Conservation (phyloP, 2,888 invertebrate genomes). For the Plemyria rubiginata region DNA sequence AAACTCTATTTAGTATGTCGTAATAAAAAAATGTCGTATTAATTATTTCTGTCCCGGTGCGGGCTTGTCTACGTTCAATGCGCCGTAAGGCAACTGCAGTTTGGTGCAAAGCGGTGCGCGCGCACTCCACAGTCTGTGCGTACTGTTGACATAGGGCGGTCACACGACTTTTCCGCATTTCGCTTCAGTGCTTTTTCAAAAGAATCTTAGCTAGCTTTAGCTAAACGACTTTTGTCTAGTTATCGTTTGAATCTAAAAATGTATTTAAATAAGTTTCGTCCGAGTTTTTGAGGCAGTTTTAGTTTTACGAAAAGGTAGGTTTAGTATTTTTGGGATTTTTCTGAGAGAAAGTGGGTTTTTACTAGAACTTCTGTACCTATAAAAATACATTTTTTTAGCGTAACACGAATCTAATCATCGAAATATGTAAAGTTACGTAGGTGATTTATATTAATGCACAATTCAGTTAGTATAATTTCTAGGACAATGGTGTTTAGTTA, state of each 20-base stretch:
- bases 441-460: no score
- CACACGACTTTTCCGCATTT: constrained; percentile 13
- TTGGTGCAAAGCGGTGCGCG: constrained; percentile 55
- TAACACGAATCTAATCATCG: no score
- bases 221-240: not conserved
- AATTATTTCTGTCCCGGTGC: not conserved
- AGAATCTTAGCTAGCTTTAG: not conserved
- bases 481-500: no score
- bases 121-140: constrained; percentile 41
- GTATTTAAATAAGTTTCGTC: not conserved
- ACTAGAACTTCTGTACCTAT: not conserved
- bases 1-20: no score
- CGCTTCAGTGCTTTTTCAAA: constrained; percentile 9
- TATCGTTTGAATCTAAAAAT: not conserved
- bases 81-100: constrained; percentile 46
- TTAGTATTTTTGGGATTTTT: not conserved
- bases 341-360: not conserved
- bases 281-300: not conserved
- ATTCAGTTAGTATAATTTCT: no score
- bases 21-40: no score
- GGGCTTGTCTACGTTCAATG: constrained; percentile 11
- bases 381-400: no score
- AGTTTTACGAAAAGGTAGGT: constrained; percentile 17
- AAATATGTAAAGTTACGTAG: no score
- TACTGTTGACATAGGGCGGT: constrained; percentile 39